Evolutionary conservation across 1,140 invertebrate species (phyloP).

Genomic region (Temnothorax longispinosus): DNA sequence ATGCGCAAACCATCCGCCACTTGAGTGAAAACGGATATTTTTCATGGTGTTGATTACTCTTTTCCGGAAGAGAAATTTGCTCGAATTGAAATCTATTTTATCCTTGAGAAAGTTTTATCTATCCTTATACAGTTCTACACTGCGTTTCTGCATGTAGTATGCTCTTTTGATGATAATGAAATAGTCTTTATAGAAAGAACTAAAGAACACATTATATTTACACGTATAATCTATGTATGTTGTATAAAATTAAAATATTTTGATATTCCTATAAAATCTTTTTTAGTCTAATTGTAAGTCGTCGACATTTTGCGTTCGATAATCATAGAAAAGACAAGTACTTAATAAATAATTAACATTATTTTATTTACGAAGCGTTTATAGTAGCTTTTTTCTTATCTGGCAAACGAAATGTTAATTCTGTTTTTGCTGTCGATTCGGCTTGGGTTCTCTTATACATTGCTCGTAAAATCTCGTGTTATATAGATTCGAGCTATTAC

Average conservation of each 20-base stretch:
- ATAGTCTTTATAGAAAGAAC: neutral
- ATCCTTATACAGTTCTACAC: neutral
- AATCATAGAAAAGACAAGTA: neutral
- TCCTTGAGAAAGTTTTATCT: slow-evolving; percentile 28
- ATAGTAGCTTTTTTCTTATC: neutral
- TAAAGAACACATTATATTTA: neutral
- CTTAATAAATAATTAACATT: neutral
- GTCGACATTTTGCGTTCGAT: neutral
- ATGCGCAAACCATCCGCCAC: neutral
- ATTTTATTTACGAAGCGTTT: neutral
- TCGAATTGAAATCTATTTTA: slow-evolving; percentile 7
- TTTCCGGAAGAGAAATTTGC: neutral
- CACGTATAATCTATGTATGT: neutral
- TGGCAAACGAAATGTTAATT: neutral
- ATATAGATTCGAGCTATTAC: slow-evolving; percentile 41
- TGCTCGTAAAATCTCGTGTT: slow-evolving; percentile 33
- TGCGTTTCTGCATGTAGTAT: neutral
- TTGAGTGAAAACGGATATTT: slow-evolving; percentile 11
- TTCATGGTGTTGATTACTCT: slow-evolving; percentile 33
- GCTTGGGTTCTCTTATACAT: neutral
- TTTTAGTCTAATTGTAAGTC: neutral
- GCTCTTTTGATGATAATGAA: neutral
- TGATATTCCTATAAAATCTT: neutral
- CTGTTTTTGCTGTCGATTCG: neutral
- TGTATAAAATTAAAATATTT: neutral